A percentile compares a stretch with the other conserved stretches of the same genome.
Conservation (phyloP, 2,888 invertebrate genomes). For the Chaetoderma sp. region DNA sequence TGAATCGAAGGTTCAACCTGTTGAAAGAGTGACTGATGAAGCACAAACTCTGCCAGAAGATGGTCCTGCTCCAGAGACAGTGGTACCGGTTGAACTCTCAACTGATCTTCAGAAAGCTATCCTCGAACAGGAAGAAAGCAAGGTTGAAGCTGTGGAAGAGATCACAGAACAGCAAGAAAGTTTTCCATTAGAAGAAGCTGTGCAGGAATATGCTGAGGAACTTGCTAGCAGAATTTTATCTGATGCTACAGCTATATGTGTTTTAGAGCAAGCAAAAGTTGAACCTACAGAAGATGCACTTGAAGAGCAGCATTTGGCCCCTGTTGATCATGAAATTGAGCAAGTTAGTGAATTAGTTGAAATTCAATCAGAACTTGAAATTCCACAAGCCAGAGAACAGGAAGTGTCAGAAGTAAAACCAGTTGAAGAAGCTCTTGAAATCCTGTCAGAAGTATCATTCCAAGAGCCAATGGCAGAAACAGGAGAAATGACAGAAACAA, state of each 20-base stretch:
- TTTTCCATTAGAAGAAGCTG: conserved; percentile 33
- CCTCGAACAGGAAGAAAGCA: conserved; percentile 30
- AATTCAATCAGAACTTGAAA: conserved; percentile 26
- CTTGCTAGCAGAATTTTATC: no score
- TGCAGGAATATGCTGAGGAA: no score
- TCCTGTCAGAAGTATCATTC: conserved; percentile 10
- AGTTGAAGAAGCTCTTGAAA: conserved; percentile 20
- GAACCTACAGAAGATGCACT: conserved; percentile 27
- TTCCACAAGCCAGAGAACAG: not conserved
- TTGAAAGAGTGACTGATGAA: conserved; percentile 25
- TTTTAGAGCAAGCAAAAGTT: conserved; percentile 28
- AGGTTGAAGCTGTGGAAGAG: conserved; percentile 36
- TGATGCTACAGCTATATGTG: no score
- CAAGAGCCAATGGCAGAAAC: conserved; percentile 38
- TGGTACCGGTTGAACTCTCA: conserved; percentile 27
- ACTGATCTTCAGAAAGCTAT: conserved; percentile 25
- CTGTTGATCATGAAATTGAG: conserved; percentile 3
- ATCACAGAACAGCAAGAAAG: conserved; percentile 34
- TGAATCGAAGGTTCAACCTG: conserved; percentile 30
- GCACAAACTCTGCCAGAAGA: conserved; percentile 28
- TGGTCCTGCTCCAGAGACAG: conserved; percentile 27
- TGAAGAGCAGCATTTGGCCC: conserved; percentile 19
- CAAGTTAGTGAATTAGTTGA: conserved; percentile 31
- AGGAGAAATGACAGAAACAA: conserved; percentile 33
- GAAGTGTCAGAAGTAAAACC: not conserved